Conservation (phyloP, 2,797 vertebrate genomes). For the Sebastes hubbsi region DNA sequence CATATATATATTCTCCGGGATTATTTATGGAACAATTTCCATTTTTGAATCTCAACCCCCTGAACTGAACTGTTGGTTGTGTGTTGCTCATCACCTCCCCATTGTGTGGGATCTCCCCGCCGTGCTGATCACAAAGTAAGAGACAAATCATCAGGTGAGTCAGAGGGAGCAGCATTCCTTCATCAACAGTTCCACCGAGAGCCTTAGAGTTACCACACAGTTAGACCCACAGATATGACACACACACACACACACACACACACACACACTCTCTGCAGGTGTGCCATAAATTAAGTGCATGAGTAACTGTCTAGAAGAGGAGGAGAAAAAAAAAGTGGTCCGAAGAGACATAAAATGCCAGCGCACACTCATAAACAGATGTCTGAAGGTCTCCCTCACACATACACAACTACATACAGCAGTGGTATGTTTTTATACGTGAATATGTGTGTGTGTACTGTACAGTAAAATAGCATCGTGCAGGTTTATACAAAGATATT, state of each 20-base stretch:
- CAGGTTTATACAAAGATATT: not conserved
- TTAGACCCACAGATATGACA: constrained; percentile 21
- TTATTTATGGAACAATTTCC: not conserved
- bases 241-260: not conserved
- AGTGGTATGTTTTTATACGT: constrained; percentile 1
- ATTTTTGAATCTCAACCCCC: not conserved
- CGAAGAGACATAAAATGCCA: constrained; percentile 57
- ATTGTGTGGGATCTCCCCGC: constrained; percentile 62
- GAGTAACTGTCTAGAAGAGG: constrained; percentile 77
- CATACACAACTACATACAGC: constrained; percentile 20
- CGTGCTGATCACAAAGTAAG: constrained; percentile 65
- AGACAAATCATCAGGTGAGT: constrained; percentile 79
- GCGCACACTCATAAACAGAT: constrained; percentile 63
- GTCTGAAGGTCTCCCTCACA: constrained; percentile 49
- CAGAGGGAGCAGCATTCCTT: constrained; percentile 75
- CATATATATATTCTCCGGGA: not conserved
- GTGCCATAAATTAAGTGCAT: constrained; percentile 77
- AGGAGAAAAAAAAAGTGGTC: constrained; percentile 28
- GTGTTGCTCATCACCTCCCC: constrained; percentile 38
- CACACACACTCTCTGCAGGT: constrained; percentile 69
- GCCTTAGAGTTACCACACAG: constrained; percentile 61
- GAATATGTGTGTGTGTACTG: not conserved
- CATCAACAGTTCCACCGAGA: constrained; percentile 63
- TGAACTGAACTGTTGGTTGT: constrained; percentile 23
- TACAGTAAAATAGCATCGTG: constrained; percentile 1